Evolutionary conservation across 64 coral and sea anemone genomes (phyloP).

Genomic region (Pocillopora verrucosa): DNA sequence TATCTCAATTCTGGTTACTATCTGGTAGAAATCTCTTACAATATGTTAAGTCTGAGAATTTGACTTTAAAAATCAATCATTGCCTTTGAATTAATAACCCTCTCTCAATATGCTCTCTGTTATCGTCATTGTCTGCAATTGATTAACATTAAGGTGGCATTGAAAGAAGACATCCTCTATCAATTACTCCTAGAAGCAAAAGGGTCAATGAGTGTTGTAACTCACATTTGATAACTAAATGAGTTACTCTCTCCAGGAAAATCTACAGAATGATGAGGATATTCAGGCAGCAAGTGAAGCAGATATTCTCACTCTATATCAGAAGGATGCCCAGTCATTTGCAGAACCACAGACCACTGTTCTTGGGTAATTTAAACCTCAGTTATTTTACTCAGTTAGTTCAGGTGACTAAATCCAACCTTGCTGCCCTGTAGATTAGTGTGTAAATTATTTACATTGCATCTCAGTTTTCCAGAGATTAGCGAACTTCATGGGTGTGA

Average conservation of each 20-base stretch:
- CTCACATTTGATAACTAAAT: too few relatives aligned
- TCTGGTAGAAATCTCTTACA: too few relatives aligned
- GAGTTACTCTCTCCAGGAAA: conserved; percentile 20
- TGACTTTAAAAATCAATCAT: too few relatives aligned
- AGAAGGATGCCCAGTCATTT: conserved; percentile 85
- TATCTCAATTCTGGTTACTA: too few relatives aligned
- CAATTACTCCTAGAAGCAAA: too few relatives aligned
- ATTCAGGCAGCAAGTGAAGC: conserved; percentile 47
- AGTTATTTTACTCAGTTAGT: neutral
- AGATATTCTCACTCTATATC: conserved; percentile 59
- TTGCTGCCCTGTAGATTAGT: neutral
- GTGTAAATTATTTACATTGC: neutral
- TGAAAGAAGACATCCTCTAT: too few relatives aligned
- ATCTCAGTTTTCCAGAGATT: too few relatives aligned
- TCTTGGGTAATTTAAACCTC: conserved; percentile 6
- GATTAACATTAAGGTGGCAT: too few relatives aligned
- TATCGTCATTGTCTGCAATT: neutral
- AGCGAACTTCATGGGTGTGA: too few relatives aligned
- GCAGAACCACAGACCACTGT: conserved; percentile 67
- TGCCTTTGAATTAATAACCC: too few relatives aligned
- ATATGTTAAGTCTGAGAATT: too few relatives aligned
- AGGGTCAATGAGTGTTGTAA: too few relatives aligned
- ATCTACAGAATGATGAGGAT: conserved; percentile 55
- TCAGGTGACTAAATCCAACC: neutral
- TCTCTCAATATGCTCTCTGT: neutral